Evolutionary conservation across 1,140 invertebrate genomes (phyloP).

Genomic region (Hylaeus volcanicus): DNA sequence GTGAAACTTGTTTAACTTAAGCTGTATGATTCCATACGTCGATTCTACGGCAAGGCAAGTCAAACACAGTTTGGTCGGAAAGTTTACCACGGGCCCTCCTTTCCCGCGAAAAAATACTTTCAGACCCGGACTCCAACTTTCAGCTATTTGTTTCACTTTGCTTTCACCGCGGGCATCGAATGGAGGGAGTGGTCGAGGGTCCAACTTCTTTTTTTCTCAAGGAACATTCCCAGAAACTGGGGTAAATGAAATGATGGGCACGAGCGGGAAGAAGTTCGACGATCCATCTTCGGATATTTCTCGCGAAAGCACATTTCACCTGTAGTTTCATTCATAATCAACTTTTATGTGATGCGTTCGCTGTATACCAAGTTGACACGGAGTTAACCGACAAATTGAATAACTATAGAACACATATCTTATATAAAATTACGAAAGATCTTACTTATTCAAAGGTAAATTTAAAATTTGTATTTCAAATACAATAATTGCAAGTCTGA

Average conservation of each 20-base stretch:
- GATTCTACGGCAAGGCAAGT: constrained; percentile 58
- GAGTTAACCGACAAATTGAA: no score
- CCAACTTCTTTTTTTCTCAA: constrained; percentile 39
- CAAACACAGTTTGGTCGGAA: constrained; percentile 64
- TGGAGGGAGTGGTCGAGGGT: constrained; percentile 23
- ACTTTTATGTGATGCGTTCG: no score
- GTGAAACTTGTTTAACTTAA: constrained; percentile 68
- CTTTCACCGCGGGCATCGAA: constrained; percentile 40
- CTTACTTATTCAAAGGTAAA: no score
- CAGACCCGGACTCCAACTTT: constrained; percentile 26
- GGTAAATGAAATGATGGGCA: constrained; percentile 13
- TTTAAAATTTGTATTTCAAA: no score
- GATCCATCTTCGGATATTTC: neutral
- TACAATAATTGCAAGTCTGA: no score
- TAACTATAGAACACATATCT: no score
- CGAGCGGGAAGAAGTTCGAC: neutral
- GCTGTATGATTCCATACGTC: constrained; percentile 70
- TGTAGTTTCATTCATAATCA: no score
- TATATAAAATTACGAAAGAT: no score
- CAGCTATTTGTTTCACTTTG: constrained; percentile 66
- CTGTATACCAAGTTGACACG: no score
- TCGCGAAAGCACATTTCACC: neutral
- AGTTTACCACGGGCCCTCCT: constrained; percentile 56
- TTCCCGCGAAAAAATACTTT: constrained; percentile 50
- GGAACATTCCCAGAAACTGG: constrained; percentile 6